Percentiles rank a stretch among this genome's conserved stretches.
These are phyloP conservation scores for Pollachius pollachius DNA, from an alignment of 2,113 vertebrate genomes.

Conservation along the genomic window DNA sequence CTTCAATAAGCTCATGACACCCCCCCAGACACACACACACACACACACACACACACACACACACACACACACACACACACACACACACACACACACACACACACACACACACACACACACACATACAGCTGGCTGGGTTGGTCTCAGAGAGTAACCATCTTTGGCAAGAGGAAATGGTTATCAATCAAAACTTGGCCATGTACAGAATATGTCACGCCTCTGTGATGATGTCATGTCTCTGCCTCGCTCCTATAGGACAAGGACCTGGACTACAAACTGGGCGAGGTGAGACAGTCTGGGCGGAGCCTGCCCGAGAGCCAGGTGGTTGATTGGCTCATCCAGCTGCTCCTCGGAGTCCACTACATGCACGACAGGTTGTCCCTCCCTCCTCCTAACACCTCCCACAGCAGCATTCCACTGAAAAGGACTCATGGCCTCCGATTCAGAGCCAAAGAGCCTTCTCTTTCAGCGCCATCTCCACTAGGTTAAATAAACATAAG, in stretches of 20 bases:
- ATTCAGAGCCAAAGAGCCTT: too few relatives aligned
- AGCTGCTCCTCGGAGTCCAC: conserved; percentile 80
- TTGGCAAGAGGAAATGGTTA: too few relatives aligned
- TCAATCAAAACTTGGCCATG: too few relatives aligned
- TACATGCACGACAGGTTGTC: conserved; percentile 84
- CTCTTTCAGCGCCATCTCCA: too few relatives aligned
- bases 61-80: not conserved
- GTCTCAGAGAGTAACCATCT: not conserved
- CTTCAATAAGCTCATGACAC: not conserved
- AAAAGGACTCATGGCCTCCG: too few relatives aligned
- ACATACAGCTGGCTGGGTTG: not conserved
- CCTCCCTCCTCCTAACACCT: too few relatives aligned
- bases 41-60: not conserved
- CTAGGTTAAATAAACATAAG: too few relatives aligned
- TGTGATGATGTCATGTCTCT: not conserved
- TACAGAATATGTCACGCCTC: not conserved
- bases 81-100: not conserved
- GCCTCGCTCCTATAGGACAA: conserved; percentile 70
- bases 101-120: not conserved
- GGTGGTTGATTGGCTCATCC: conserved; percentile 82
- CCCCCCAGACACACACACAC: not conserved
- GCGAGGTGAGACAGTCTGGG: conserved; percentile 72
- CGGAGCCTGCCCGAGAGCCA: conserved; percentile 73
- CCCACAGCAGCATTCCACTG: too few relatives aligned
- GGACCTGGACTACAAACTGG: conserved; percentile 84